Conservation (phyloP, 2,888 invertebrate species). For the Chelonus formosanus region DNA sequence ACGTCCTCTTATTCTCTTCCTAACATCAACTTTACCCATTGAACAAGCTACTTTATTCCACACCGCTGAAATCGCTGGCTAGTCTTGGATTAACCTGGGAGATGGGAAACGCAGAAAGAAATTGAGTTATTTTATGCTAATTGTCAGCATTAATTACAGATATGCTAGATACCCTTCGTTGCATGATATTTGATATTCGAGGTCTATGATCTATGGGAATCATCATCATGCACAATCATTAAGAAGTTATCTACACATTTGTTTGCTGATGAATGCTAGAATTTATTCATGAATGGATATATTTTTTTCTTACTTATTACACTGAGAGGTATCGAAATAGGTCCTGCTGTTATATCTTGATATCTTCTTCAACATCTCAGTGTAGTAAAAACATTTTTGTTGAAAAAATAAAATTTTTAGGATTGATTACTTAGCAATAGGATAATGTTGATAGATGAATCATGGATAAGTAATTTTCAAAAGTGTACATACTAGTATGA, state of each 20-base stretch:
- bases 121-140: conserved; percentile 47
- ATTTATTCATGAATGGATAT: too few relatives aligned
- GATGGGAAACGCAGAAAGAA: conserved; percentile 38
- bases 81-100: neutral
- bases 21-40: conserved; percentile 7
- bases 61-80: conserved; percentile 9
- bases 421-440: too few relatives aligned
- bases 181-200: conserved; percentile 21
- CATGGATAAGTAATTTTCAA: too few relatives aligned
- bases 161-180: neutral
- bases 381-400: too few relatives aligned
- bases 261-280: too few relatives aligned
- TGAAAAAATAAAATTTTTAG: too few relatives aligned
- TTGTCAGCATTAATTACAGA: conserved; percentile 36
- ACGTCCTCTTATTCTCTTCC: neutral
- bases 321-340: neutral
- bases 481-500: too few relatives aligned
- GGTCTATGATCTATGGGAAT: conserved; percentile 12
- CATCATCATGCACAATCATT: too few relatives aligned
- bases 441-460: too few relatives aligned
- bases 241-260: too few relatives aligned
- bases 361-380: too few relatives aligned
- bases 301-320: neutral
- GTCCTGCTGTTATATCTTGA: neutral
- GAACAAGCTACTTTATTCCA: conserved; percentile 9